Evolutionary conservation across 2,797 vertebrate genomes (phyloP).

Genomic region (Heteromormyrus szaboi): DNA sequence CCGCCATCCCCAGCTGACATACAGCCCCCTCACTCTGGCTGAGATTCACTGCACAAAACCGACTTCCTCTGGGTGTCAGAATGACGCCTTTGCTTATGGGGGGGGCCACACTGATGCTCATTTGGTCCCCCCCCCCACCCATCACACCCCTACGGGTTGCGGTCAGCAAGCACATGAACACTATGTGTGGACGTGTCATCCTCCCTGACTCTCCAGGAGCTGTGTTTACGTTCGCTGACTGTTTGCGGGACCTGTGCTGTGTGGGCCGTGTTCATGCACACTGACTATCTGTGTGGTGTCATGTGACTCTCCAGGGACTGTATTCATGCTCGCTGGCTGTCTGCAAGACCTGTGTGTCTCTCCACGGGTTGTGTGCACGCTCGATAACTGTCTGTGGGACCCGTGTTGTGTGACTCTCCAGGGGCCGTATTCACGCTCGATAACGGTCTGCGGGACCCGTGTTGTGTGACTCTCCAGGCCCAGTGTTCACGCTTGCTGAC

Average conservation of each 20-base stretch:
- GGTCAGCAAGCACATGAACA: constrained; percentile 59
- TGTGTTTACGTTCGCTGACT: neutral
- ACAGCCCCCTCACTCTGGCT: no score
- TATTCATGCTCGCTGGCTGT: neutral
- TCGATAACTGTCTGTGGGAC: neutral
- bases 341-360: neutral
- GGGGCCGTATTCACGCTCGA: neutral
- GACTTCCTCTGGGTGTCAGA: neutral
- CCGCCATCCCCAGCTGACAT: neutral
- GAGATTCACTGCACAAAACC: neutral
- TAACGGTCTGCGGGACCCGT: neutral
- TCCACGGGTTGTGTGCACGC: neutral
- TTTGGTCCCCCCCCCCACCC: constrained; percentile 29
- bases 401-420: neutral
- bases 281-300: neutral
- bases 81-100: neutral
- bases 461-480: neutral
- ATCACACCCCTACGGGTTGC: constrained; percentile 58
- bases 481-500: no score
- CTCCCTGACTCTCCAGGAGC: neutral
- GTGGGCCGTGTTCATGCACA: neutral
- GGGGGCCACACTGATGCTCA: constrained; percentile 33
- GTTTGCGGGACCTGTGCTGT: neutral
- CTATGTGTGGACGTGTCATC: constrained; percentile 39
- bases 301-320: neutral